These are phyloP conservation scores for Meteorus sp. DNA, from an alignment of 1,140 invertebrate species.

Conservation along the genomic window DNA sequence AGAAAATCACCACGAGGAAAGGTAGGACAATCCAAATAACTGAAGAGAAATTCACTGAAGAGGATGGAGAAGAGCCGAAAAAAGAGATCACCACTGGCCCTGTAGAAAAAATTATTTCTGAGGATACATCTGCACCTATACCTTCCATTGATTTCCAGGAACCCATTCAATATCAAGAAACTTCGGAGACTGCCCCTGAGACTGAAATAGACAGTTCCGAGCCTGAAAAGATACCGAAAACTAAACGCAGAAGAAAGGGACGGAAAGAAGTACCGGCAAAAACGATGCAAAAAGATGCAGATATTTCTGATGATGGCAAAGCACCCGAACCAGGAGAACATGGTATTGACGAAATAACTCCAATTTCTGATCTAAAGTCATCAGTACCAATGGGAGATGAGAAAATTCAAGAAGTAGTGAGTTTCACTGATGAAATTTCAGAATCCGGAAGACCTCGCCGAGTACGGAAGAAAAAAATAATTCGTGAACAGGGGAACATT, in stretches of 20 bases:
- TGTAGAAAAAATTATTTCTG: conserved; percentile 37
- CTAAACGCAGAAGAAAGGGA: conserved; percentile 15
- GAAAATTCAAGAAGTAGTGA: conserved; percentile 27
- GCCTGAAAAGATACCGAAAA: conserved; percentile 1
- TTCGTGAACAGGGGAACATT: conserved; percentile 40
- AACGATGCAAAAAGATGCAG: too few species aligned
- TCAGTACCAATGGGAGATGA: conserved; percentile 20
- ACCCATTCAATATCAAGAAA: background rate
- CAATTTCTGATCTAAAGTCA: background rate
- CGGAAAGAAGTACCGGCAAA: conserved; percentile 10
- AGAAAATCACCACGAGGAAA: conserved; percentile 38
- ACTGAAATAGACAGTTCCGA: conserved; percentile 10
- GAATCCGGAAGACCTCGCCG: conserved; percentile 47
- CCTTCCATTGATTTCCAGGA: conserved; percentile 4
- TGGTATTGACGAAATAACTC: too few species aligned
- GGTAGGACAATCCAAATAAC: conserved; percentile 41
- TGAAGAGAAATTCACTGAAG: conserved; percentile 39
- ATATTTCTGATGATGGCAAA: too few species aligned
- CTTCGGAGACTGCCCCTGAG: background rate
- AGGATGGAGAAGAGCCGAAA: conserved; percentile 39
- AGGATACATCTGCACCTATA: conserved; percentile 32
- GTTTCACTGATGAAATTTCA: conserved; percentile 37
- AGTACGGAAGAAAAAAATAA: conserved; percentile 48
- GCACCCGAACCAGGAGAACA: too few species aligned
- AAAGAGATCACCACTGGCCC: conserved; percentile 32